Evolutionary conservation across 1,140 invertebrate species (phyloP).

Genomic region (Chrysopa pallens): DNA sequence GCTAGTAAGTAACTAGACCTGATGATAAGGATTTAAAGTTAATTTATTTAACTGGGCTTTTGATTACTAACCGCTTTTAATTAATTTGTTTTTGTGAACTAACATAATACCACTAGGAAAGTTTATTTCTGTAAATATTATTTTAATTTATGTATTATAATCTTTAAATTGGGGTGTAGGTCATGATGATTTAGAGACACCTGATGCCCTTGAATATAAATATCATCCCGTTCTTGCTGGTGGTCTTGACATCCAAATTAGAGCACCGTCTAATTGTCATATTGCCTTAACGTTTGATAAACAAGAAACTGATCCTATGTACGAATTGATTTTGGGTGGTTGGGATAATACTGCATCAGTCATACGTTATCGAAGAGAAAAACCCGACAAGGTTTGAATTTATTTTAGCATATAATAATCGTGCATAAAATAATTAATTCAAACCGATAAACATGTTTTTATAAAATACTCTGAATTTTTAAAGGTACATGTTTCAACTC

Average conservation of each 20-base stretch:
- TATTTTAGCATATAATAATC: too few relatives aligned
- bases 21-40: too few relatives aligned
- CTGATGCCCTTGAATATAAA: slow-evolving; percentile 34
- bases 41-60: too few relatives aligned
- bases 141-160: too few relatives aligned
- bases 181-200: slow-evolving; percentile 28
- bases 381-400: slow-evolving; percentile 37
- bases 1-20: too few relatives aligned
- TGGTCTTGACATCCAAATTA: slow-evolving; percentile 30
- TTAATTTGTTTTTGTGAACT: too few relatives aligned
- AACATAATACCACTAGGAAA: too few relatives aligned
- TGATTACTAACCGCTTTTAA: too few relatives aligned
- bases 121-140: too few relatives aligned
- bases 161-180: slow-evolving; percentile 15
- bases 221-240: slow-evolving; percentile 32
- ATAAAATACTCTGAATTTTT: slow-evolving; percentile 6
- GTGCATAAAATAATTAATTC: too few relatives aligned
- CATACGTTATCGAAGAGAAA: slow-evolving; percentile 37
- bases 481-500: slow-evolving; percentile 32
- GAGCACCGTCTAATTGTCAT: slow-evolving; percentile 38
- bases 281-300: slow-evolving; percentile 29
- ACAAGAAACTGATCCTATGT: slow-evolving; percentile 33
- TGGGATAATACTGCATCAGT: slow-evolving; percentile 41
- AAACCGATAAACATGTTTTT: background rate
- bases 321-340: slow-evolving; percentile 39